Base-by-base conservation (phyloP, 2,113 vertebrate species). In the Zosterops japonicus region DNA sequence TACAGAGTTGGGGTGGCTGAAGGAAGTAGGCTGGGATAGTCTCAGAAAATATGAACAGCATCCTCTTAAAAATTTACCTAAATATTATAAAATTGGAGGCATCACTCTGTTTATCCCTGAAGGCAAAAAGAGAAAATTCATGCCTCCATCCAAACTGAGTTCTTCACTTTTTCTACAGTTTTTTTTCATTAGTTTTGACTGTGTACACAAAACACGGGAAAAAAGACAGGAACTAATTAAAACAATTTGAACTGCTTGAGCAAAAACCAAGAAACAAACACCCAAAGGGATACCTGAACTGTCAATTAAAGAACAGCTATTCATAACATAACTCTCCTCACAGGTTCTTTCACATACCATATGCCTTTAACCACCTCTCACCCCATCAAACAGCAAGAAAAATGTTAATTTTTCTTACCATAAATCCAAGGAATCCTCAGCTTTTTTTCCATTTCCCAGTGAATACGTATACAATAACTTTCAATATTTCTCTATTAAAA, bases 41-140 rank as follows among this genome's bases (percentile, higher is more conserved):
- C 44, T 87, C 41, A 69, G 65, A n/a, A 94, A 95, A 82, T 0
- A 0, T 56, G 87, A 90, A 44, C 28, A 68, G 47, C 39, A 89
- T 75, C 52, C 24, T 87, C 83, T 31, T 2, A 41, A 68, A 92
- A 79, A 41, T 84, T 89, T 68, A 75, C 65, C 60, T 92, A 87
- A 94, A 92, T 87, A 81, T 81, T 87, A 56, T 22, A 71, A 68
- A 91, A 90, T 29, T 70, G 33, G 77, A 90, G 69, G 49, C 41
- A 78, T 89, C 49, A 15, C 31, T 67, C 35, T 92, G 33, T 94
- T 94, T 95, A 88, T 63, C 61, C 83, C 57, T 87, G 65, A 83
- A 91, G 83, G 80, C 11, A 75, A 89, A 87, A 79, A 63, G 19
- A 76, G 14, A 65, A 94, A 87, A 90, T 39, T 78, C 18, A 14